These are phyloP conservation scores for Phaonia tiefii DNA, from an alignment of 2,888 invertebrate species.

Conservation along the genomic window DNA sequence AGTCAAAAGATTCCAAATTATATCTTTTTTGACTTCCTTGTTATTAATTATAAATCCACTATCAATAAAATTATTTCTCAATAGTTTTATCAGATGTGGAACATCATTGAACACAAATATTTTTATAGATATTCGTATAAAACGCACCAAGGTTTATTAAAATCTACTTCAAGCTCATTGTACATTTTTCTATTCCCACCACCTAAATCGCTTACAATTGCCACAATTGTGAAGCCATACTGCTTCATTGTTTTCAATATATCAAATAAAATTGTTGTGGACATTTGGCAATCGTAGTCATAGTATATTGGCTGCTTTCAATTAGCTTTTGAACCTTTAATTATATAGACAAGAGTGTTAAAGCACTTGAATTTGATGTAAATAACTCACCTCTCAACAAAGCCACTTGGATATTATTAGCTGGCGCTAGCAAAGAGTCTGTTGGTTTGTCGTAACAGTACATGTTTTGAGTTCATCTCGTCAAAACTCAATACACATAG, in stretches of 20 bases:
- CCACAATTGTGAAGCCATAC: no score
- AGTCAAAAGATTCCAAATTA: slow-evolving; percentile 43
- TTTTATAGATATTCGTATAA: slow-evolving; percentile 32
- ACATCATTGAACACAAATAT: slow-evolving; percentile 60
- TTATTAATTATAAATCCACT: slow-evolving; percentile 45
- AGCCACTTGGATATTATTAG: slow-evolving; percentile 53
- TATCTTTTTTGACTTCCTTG: slow-evolving; percentile 43
- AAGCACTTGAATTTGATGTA: slow-evolving; percentile 17
- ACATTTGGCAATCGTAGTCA: slow-evolving; percentile 61
- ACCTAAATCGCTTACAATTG: slow-evolving; percentile 54
- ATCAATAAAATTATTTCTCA: slow-evolving; percentile 64
- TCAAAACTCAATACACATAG: slow-evolving; percentile 57
- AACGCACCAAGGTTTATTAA: slow-evolving; percentile 41
- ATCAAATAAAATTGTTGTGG: no score
- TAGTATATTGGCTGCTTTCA: slow-evolving; percentile 64
- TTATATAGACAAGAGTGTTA: background rate
- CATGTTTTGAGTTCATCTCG: slow-evolving; percentile 52
- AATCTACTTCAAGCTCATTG: slow-evolving; percentile 43
- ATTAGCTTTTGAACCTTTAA: slow-evolving; percentile 39
- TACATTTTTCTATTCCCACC: slow-evolving; percentile 48
- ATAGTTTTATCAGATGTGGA: slow-evolving; percentile 56
- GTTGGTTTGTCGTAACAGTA: slow-evolving; percentile 55
- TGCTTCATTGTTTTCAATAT: no score
- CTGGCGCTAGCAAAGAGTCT: slow-evolving; percentile 46
- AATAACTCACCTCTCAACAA: slow-evolving; percentile 56